Conservation (phyloP, 2,113 vertebrate genomes). For the Solenodon paradoxus region DNA sequence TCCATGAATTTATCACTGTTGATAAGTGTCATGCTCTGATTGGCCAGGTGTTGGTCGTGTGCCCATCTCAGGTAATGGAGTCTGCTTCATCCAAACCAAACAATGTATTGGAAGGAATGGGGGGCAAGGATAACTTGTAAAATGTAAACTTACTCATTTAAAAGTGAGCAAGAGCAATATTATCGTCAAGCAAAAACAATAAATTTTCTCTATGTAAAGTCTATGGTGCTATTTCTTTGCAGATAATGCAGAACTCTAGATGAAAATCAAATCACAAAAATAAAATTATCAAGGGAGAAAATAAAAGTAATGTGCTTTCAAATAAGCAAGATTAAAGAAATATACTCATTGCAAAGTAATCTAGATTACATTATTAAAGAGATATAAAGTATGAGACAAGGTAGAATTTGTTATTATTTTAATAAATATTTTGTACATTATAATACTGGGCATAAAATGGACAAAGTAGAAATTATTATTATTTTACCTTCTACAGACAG, state of each 20-base stretch:
- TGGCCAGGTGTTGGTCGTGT: no score
- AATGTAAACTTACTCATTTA: not conserved
- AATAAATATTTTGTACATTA: not conserved
- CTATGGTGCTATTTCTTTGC: not conserved
- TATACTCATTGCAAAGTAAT: not conserved
- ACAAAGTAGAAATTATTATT: not conserved
- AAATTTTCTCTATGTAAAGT: not conserved
- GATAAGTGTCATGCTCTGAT: not conserved
- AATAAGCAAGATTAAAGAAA: conserved; percentile 13
- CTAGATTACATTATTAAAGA: not conserved
- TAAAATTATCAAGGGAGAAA: conserved; percentile 9
- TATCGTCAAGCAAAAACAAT: not conserved
- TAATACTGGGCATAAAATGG: not conserved
- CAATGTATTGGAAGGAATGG: accelerated
- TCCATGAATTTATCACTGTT: no score
- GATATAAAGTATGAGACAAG: not conserved
- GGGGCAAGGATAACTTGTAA: not conserved
- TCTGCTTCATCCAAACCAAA: no score
- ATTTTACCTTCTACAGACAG: not conserved
- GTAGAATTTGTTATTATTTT: not conserved
- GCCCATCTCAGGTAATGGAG: no score
- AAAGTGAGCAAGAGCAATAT: not conserved
- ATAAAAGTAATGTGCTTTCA: not conserved
- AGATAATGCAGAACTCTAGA: not conserved
- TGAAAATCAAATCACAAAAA: conserved; percentile 31